Percentiles rank a stretch among this genome's conserved stretches.
These are phyloP conservation scores for Enteromius mattozi DNA, from an alignment of 2,797 vertebrate species.

Conservation along the genomic window DNA sequence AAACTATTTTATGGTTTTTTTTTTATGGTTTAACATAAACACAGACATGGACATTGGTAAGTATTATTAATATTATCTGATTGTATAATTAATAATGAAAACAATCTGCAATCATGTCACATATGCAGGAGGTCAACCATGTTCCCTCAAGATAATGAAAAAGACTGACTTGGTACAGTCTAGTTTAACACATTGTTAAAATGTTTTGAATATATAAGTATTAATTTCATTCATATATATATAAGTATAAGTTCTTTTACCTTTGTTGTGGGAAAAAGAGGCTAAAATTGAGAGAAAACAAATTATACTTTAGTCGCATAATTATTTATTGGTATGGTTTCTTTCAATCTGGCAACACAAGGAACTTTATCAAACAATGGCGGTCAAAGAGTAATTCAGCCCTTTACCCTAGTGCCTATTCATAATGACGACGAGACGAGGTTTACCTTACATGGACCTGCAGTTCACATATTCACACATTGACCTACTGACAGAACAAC, in stretches of 20 bases:
- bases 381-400: neutral
- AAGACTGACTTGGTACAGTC: too few species aligned
- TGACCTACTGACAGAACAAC: neutral
- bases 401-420: conserved; percentile 31
- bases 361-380: neutral
- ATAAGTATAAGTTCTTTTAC: too few species aligned
- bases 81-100: neutral
- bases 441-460: neutral
- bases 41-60: neutral
- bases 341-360: conserved; percentile 24
- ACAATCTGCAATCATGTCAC: neutral
- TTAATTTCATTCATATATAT: too few species aligned
- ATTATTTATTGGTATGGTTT: neutral
- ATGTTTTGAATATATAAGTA: neutral
- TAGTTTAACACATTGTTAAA: too few species aligned
- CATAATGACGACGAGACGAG: neutral
- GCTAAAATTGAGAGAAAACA: neutral
- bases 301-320: neutral
- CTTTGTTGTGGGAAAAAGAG: neutral
- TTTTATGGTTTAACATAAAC: neutral
- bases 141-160: too few species aligned
- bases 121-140: neutral
- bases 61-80: neutral
- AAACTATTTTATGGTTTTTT: neutral
- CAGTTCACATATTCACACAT: neutral